Base-by-base conservation (phyloP, 64 coral and sea anemone species). In the Pocillopora verrucosa region DNA sequence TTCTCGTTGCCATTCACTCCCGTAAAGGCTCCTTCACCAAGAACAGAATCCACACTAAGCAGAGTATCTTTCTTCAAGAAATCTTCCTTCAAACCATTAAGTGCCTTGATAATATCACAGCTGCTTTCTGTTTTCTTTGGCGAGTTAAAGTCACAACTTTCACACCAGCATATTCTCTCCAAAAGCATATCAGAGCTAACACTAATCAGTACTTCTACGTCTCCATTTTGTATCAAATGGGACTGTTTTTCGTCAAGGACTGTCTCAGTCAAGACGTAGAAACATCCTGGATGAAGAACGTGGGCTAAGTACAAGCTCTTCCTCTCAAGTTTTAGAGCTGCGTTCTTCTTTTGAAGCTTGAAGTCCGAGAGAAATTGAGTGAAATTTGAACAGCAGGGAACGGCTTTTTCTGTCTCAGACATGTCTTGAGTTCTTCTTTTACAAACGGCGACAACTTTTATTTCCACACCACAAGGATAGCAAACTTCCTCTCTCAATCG, bases 381-480 rank as follows among this genome's bases (percentile, higher is more conserved):
- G 7, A 19, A 15, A 45, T 22, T 58, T 85, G 35, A 72, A 85
- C 7, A 65, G 59, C 37, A 85, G 6, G 41, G 56, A 30, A 1
- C 19, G 41, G 1, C 57, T 72, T 20, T 19, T 65, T 30, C 82
- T 13, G 82, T 72, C 67, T 0, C 80, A 0, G 82, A 1, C 19
- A 16, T 4, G 16, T 85, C 22, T 72, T 85, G 38, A 72, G 26
- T 51, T 67, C 85, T 45, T 14, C 26, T 61, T 26, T 60, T 65
- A 34, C 60, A 74, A 85, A 65, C 72, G 3, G 91, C 95, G 20
- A 97, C 73, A 14, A 97, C 56, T 64, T 85, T 97, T 41, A 97
- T 74, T 74, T 97, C 95, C 13, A 97, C 92, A 56, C 79, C 92
- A 22, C 88, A 88, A 90, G 78, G 73, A 75, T 91, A 97, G 34